phyloP scores from a whole-genome alignment of 2,888 invertebrate genomes.

The Leptodirus hochenwartii region DNA sequence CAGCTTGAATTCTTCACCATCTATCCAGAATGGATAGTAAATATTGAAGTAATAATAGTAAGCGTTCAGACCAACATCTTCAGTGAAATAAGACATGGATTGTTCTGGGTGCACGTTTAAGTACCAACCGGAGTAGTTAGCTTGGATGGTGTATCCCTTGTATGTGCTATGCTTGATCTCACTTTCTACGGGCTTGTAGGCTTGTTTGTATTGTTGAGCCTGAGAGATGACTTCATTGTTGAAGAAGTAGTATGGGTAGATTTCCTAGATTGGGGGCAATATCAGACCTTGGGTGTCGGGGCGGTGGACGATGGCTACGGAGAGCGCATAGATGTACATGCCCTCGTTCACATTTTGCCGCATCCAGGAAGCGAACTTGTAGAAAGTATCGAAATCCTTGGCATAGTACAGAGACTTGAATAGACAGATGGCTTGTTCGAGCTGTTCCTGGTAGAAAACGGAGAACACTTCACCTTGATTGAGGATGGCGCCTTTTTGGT shows the following conservation, averaged over 20 bases:
- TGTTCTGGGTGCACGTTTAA: slow-evolving; percentile 33
- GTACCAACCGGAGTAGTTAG: slow-evolving; percentile 29
- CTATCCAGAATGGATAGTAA: slow-evolving; percentile 45
- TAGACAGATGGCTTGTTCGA: slow-evolving; percentile 40
- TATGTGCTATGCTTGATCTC: neutral
- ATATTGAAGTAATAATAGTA: slow-evolving; percentile 43
- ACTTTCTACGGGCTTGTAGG: slow-evolving; percentile 22
- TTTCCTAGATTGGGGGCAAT: slow-evolving; percentile 52
- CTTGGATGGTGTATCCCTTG: slow-evolving; percentile 25
- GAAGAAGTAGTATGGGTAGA: slow-evolving; percentile 52
- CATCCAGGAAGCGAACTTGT: slow-evolving; percentile 47
- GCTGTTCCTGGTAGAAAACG: slow-evolving; percentile 36
- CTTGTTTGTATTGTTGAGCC: slow-evolving; percentile 41
- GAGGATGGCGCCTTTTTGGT: slow-evolving; percentile 36
- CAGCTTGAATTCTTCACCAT: slow-evolving; percentile 20
- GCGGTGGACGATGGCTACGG: slow-evolving; percentile 41
- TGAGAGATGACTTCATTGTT: slow-evolving; percentile 45
- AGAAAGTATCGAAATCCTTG: slow-evolving; percentile 50
- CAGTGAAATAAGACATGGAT: slow-evolving; percentile 41
- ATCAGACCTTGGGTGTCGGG: slow-evolving; percentile 42
- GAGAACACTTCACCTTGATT: slow-evolving; percentile 42
- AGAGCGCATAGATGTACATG: slow-evolving; percentile 36
- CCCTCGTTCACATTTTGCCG: slow-evolving; percentile 48
- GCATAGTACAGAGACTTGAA: slow-evolving; percentile 49
- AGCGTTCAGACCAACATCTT: slow-evolving; percentile 43